Evolutionary conservation across 92 coral and sea anemone genomes (phyloP).

Genomic region (Hydrozoanthus gracilis): DNA sequence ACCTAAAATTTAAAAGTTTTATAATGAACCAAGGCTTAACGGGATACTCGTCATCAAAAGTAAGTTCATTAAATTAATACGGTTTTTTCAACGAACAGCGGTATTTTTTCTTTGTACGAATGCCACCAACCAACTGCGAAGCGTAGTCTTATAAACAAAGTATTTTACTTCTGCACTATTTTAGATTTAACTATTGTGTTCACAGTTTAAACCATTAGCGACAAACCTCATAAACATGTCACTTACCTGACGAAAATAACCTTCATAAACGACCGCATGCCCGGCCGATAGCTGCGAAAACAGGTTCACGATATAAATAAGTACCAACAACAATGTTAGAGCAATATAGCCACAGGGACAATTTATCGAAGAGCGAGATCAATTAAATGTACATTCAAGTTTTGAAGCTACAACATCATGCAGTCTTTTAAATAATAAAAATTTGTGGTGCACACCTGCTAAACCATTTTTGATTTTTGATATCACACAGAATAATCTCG

Average conservation of each 20-base stretch:
- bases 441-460: not conserved
- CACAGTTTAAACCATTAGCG: not conserved
- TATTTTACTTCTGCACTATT: too few species aligned
- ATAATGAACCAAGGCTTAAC: too few species aligned
- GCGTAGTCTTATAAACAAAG: too few species aligned
- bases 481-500: not conserved
- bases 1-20: too few species aligned
- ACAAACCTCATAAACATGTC: not conserved
- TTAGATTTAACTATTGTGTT: not conserved
- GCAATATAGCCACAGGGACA: too few species aligned
- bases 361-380: not conserved
- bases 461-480: not conserved
- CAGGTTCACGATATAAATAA: slow-evolving; percentile 2
- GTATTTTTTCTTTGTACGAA: too few species aligned
- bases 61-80: too few species aligned
- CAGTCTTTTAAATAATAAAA: not conserved
- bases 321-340: too few species aligned
- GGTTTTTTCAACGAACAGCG: too few species aligned
- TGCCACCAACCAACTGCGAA: too few species aligned
- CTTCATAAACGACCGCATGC: slow-evolving; percentile 90
- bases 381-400: slow-evolving; percentile 2
- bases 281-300: slow-evolving; percentile 94
- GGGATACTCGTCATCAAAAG: too few species aligned
- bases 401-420: not conserved
- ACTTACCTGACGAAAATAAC: slow-evolving; percentile 93